phyloP scores from a whole-genome alignment of 1,140 invertebrate genomes.

The Delia radicum region DNA sequence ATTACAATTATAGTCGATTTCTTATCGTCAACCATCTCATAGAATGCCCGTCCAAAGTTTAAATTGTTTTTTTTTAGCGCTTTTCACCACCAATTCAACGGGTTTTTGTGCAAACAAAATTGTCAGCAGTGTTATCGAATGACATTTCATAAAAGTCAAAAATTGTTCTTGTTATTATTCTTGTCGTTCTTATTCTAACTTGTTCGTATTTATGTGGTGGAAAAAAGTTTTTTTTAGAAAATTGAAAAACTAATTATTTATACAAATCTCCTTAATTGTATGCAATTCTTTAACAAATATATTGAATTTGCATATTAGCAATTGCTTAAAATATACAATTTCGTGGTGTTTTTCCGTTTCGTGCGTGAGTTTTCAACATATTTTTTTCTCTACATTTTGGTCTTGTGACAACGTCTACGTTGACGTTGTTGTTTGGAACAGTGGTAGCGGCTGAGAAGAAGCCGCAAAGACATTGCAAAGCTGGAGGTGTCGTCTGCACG shows the following conservation, averaged over 20 bases:
- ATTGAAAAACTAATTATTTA: too few relatives aligned
- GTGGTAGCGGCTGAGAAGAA: not conserved
- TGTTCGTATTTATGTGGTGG: not conserved
- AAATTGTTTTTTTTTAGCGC: too few relatives aligned
- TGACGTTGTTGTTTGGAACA: not conserved
- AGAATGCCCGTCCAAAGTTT: too few relatives aligned
- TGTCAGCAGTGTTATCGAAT: not conserved
- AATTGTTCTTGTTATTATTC: not conserved
- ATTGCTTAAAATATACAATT: too few relatives aligned
- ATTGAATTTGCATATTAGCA: too few relatives aligned
- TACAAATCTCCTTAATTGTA: too few relatives aligned
- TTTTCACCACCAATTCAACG: too few relatives aligned
- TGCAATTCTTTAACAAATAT: too few relatives aligned
- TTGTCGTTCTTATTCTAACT: not conserved
- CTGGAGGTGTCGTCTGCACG: conserved; percentile 7
- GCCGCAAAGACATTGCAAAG: conserved; percentile 3
- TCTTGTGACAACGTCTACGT: not conserved
- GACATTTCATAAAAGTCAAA: not conserved
- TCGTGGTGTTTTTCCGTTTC: too few relatives aligned
- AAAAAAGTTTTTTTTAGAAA: not conserved
- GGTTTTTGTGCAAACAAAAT: too few relatives aligned
- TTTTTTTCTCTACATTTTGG: not conserved
- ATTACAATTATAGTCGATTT: too few relatives aligned
- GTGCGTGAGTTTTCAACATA: not conserved
- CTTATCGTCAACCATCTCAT: too few relatives aligned